A percentile compares a stretch with the other conserved stretches of the same genome.
Evolutionary conservation across 2,888 invertebrate genomes (phyloP).

Genomic region (Coleophora deauratella): DNA sequence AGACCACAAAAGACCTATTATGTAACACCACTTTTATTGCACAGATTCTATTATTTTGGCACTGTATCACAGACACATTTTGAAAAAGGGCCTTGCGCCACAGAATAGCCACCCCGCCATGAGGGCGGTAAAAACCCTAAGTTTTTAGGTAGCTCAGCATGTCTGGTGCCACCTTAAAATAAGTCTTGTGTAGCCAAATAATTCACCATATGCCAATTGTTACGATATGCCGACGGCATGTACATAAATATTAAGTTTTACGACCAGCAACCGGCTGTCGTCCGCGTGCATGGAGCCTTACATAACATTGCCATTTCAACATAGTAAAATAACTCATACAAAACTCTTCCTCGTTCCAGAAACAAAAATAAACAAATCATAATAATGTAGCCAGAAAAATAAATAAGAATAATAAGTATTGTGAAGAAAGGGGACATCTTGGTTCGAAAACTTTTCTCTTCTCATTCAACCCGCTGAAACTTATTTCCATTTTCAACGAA

Average conservation of each 20-base stretch:
- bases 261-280: too few relatives aligned
- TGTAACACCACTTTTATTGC: constrained; percentile 12
- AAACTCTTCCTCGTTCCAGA: background rate
- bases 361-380: constrained; percentile 13
- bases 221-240: too few relatives aligned
- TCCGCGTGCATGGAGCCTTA: too few relatives aligned
- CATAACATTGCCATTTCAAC: constrained; percentile 11
- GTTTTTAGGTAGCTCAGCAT: too few relatives aligned
- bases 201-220: too few relatives aligned
- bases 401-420: constrained; percentile 25
- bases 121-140: too few relatives aligned
- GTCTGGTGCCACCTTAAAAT: too few relatives aligned
- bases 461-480: constrained; percentile 13
- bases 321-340: background rate
- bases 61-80: constrained; percentile 15
- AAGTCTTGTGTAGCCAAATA: too few relatives aligned
- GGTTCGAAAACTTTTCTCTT: constrained; percentile 27
- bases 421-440: constrained; percentile 20
- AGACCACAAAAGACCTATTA: constrained; percentile 11
- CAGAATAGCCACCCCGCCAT: constrained; percentile 19
- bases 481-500: constrained; percentile 33
- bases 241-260: too few relatives aligned
- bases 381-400: constrained; percentile 7
- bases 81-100: constrained; percentile 18
- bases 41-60: constrained; percentile 13